A percentile compares a stretch with the other conserved stretches of the same genome.
phyloP scores from a whole-genome alignment of 2,888 invertebrate genomes.

The Drosophila mettleri region DNA sequence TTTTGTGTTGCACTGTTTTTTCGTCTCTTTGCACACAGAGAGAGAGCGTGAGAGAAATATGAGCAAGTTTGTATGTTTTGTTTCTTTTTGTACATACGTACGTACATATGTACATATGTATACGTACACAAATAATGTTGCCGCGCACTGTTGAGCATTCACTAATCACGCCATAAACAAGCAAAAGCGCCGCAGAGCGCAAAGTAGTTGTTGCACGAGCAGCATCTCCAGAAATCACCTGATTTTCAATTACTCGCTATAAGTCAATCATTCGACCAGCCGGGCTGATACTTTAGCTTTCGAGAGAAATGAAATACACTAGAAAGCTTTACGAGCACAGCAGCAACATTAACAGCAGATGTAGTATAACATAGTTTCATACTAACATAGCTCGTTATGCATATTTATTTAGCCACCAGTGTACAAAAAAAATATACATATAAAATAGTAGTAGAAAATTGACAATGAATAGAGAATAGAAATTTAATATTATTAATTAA shows the following conservation, averaged over 20 bases:
- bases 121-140: constrained; percentile 21
- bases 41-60: constrained; percentile 1
- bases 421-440: background rate
- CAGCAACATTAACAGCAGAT: constrained; percentile 29
- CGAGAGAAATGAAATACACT: constrained; percentile 21
- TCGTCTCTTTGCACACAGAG: constrained; percentile 10
- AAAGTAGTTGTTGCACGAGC: constrained; percentile 48
- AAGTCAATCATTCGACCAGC: constrained; percentile 21
- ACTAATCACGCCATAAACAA: constrained; percentile 53
- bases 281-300: constrained; percentile 30
- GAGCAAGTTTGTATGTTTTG: constrained; percentile 2
- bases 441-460: background rate
- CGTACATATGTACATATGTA: background rate
- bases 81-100: constrained; percentile 10
- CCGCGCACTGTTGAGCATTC: constrained; percentile 25
- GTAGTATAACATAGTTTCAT: constrained; percentile 6
- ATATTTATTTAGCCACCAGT: constrained; percentile 17
- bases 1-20: constrained; percentile 58
- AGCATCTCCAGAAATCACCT: constrained; percentile 81
- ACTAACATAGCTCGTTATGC: background rate
- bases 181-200: constrained; percentile 31
- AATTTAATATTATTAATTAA: too few relatives aligned
- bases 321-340: constrained; percentile 40
- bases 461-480: too few relatives aligned
- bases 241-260: constrained; percentile 75